Percentiles rank a stretch among this genome's conserved stretches.
Conservation (phyloP, 2,113 vertebrate genomes). For the Myiagra hebetior region DNA sequence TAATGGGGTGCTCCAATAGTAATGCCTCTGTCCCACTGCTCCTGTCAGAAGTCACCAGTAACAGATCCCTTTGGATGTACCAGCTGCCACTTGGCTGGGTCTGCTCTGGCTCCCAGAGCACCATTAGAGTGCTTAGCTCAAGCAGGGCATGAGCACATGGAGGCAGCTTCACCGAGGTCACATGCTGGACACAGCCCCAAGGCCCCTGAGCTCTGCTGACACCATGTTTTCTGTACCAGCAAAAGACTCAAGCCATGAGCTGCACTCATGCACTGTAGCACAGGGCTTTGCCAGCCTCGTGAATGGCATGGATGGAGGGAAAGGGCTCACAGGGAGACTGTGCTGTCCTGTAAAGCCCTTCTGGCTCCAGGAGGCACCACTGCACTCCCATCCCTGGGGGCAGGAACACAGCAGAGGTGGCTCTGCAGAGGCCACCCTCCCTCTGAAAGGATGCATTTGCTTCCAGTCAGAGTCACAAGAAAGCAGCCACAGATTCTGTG, state of each 20-base stretch:
- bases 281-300: rapidly evolving
- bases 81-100: background rate
- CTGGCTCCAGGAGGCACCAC: background rate
- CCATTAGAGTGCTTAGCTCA: background rate
- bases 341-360: background rate
- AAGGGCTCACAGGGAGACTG: background rate
- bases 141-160: background rate
- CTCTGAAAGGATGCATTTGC: background rate
- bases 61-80: background rate
- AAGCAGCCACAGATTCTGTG: background rate
- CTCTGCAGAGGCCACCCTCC: background rate
- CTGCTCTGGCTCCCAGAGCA: background rate
- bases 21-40: background rate
- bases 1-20: background rate
- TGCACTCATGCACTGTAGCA: rapidly evolving
- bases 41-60: background rate
- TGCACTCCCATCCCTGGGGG: background rate
- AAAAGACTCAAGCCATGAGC: background rate
- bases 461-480: background rate
- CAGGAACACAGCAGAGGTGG: background rate
- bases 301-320: background rate
- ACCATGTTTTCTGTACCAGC: rapidly evolving
- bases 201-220: background rate
- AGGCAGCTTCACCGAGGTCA: background rate
- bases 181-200: background rate